Base-by-base conservation (phyloP, 2,797 vertebrate species). In the Lithobates pipiens region DNA sequence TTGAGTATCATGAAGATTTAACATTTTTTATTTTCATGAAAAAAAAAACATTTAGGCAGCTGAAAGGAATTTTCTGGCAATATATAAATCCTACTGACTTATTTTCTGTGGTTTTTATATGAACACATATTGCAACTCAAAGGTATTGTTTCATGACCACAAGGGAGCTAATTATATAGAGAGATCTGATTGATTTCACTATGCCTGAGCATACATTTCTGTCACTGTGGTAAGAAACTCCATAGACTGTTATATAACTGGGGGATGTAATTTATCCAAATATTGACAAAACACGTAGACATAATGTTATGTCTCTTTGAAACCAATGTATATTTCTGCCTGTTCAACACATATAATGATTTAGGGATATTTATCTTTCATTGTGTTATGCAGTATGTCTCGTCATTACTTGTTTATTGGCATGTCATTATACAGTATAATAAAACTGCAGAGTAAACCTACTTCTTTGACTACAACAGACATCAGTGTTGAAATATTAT, bases 101-200 rank as follows among this genome's bases (percentile, higher is more conserved):
- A 2, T 39, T 39, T 46, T 46, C 15, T 46, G 23, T 63, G 23
- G 23, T 23, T 65, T 23, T 65, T 65, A 11, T 21, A 65, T 21
- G 21, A 61, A 61, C 57, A 61, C 3, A 7, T 61, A n/a, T 61
- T 21, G 23, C 3, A 61, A 18, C 57, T 61, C 6, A 2, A 54
- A 57, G 44, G 13, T 15, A 54, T 32, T 71, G 23, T 21, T 79
- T 11, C 3, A 57, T 36, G 32, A 50, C 78, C 78, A 57, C 68
- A 36, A 57, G 68, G 65, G 78, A 71, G 29, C 34, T 39, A 71
- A 80, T 71, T 80, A 80, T 34, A 57, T 69, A 21, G 5, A 18
- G 67, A 23, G 27, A 34, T 71, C 46, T 71, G 78, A 54, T 80
- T 80, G 68, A 80, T 80, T 80, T 36, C 27, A n/a, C 44, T 69